A percentile compares a stretch with the other conserved stretches of the same genome.
phyloP scores from a whole-genome alignment of 2,797 vertebrate genomes.

The Spea hammondii region DNA sequence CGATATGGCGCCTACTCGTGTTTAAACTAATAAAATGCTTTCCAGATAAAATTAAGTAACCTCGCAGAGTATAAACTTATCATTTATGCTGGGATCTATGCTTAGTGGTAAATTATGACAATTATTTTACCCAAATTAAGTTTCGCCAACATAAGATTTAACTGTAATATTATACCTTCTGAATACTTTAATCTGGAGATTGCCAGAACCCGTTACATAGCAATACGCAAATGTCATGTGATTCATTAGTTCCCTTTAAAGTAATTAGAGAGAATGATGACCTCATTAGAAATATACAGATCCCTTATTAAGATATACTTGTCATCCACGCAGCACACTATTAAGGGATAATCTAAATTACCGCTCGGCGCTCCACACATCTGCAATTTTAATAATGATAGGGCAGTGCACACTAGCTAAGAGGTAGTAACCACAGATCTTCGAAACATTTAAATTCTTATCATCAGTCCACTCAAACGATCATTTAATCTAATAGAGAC shows the following conservation, averaged over 20 bases:
- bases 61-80: too few relatives aligned
- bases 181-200: background rate
- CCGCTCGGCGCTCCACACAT: background rate
- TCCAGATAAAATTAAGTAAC: too few relatives aligned
- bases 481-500: background rate
- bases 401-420: background rate
- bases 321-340: slow-evolving; percentile 15
- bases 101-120: too few relatives aligned
- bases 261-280: slow-evolving; percentile 35
- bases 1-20: too few relatives aligned
- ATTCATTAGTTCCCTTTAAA: slow-evolving; percentile 20
- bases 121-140: background rate
- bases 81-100: too few relatives aligned
- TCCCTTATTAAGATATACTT: slow-evolving; percentile 18
- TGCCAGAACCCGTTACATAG: background rate
- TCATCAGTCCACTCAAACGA: background rate
- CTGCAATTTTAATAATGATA: slow-evolving; percentile 14
- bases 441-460: background rate
- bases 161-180: background rate
- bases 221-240: background rate
- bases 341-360: slow-evolving; percentile 31
- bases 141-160: background rate
- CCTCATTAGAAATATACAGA: slow-evolving; percentile 32
- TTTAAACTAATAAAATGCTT: too few relatives aligned
- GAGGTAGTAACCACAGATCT: background rate